Conservation (phyloP, 2,113 vertebrate species). For the Rhinoptilus africanus region DNA sequence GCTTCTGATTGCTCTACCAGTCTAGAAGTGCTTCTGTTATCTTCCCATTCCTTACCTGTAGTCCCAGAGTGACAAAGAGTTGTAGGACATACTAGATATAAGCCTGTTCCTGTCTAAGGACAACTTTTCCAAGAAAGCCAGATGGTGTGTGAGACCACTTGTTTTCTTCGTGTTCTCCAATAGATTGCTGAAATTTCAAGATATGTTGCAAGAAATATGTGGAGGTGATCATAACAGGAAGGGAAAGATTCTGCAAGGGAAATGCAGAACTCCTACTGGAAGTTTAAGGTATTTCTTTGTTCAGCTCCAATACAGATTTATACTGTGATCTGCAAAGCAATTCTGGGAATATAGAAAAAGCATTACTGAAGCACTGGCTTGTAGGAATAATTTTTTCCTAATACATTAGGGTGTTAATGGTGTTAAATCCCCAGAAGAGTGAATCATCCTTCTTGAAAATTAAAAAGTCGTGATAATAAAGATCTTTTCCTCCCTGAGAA, state of each 20-base stretch:
- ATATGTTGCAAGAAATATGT: accelerated
- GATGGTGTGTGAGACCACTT: neutral
- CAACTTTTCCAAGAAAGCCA: neutral
- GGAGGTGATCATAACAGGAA: neutral
- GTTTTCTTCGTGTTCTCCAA: neutral
- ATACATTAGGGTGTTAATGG: neutral
- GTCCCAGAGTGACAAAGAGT: neutral
- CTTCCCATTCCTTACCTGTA: neutral
- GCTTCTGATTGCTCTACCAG: neutral
- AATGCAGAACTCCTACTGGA: neutral
- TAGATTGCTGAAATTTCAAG: neutral
- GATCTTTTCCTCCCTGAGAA: neutral
- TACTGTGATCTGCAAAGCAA: neutral
- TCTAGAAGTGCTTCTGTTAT: neutral
- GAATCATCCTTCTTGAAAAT: neutral
- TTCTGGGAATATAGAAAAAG: neutral
- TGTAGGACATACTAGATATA: neutral
- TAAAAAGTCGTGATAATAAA: neutral
- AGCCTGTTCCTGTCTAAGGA: neutral
- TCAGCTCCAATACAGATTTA: neutral
- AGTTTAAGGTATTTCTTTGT: neutral
- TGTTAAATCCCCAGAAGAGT: neutral
- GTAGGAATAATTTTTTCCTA: neutral
- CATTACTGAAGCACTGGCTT: neutral
- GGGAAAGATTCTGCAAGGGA: neutral